Conservation (phyloP, 2,888 invertebrate genomes). For the Oscheius myriophilus region DNA sequence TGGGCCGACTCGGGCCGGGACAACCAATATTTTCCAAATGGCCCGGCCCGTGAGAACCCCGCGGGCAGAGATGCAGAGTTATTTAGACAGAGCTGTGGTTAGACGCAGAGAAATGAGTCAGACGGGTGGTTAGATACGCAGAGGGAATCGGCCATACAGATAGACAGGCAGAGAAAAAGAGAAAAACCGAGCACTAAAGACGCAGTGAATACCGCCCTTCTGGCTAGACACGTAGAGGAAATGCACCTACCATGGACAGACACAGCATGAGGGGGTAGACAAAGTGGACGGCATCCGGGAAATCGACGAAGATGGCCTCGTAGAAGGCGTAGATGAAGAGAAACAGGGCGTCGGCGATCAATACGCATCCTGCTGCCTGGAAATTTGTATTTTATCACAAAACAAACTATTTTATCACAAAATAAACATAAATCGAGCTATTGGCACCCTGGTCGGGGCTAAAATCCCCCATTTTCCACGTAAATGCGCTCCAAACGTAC, state of each 20-base stretch:
- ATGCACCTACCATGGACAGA: constrained; percentile 58
- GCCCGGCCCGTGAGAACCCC: too few relatives aligned
- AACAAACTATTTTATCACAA: constrained; percentile 11
- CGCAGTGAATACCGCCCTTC: background rate
- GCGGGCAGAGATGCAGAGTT: too few relatives aligned
- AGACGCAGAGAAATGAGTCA: too few relatives aligned
- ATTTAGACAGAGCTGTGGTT: too few relatives aligned
- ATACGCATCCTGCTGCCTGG: constrained; percentile 52
- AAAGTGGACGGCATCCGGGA: constrained; percentile 63
- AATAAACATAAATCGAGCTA: too few relatives aligned
- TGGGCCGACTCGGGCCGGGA: too few relatives aligned
- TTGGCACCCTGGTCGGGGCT: too few relatives aligned
- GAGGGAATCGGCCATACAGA: too few relatives aligned
- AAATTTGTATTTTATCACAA: background rate
- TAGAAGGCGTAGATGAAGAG: constrained; percentile 62
- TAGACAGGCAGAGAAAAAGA: too few relatives aligned
- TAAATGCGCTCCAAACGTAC: constrained; percentile 28
- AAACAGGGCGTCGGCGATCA: constrained; percentile 56
- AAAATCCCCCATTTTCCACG: background rate
- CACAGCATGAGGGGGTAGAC: constrained; percentile 65
- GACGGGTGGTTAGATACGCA: too few relatives aligned
- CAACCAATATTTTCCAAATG: too few relatives aligned
- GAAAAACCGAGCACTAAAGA: too few relatives aligned
- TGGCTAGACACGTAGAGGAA: background rate
- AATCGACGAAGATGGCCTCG: constrained; percentile 50